Conservation (phyloP, 2,797 vertebrate genomes). For the Halcyon badia region DNA sequence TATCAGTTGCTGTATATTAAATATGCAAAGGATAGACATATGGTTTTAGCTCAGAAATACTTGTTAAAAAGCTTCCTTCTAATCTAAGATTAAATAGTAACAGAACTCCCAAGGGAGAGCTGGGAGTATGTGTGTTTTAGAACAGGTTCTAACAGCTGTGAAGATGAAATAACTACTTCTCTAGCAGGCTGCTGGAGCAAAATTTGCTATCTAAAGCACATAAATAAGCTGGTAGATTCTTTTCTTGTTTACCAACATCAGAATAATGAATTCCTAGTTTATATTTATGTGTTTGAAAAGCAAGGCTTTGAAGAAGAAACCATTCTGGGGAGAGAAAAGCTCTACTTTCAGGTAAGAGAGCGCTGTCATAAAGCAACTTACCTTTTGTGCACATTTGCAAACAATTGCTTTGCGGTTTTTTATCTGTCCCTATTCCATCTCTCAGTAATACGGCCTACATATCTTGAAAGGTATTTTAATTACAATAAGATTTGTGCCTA, state of each 20-base stretch:
- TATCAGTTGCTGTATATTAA: neutral
- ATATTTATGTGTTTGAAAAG: neutral
- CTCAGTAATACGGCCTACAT: conserved; percentile 32
- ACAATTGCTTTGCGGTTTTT: neutral
- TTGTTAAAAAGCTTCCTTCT: conserved; percentile 28
- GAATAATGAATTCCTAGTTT: conserved; percentile 11
- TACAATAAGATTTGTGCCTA: neutral
- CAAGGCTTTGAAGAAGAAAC: conserved; percentile 7
- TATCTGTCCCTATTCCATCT: conserved; percentile 36
- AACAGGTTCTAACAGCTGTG: neutral
- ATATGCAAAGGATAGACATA: neutral
- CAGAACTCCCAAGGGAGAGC: neutral
- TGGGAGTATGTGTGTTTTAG: neutral
- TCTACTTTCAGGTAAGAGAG: neutral
- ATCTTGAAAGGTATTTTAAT: conserved; percentile 18
- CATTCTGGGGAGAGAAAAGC: too few relatives aligned
- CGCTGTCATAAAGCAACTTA: neutral
- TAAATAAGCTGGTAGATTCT: neutral
- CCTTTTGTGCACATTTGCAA: neutral
- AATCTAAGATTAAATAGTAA: conserved; percentile 15
- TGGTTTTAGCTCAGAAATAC: neutral
- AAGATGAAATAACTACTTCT: conserved; percentile 17
- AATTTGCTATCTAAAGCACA: neutral
- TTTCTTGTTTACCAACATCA: neutral
- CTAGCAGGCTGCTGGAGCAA: neutral